Conservation (phyloP, 2,113 vertebrate species). For the Phodopus roborovskii region DNA sequence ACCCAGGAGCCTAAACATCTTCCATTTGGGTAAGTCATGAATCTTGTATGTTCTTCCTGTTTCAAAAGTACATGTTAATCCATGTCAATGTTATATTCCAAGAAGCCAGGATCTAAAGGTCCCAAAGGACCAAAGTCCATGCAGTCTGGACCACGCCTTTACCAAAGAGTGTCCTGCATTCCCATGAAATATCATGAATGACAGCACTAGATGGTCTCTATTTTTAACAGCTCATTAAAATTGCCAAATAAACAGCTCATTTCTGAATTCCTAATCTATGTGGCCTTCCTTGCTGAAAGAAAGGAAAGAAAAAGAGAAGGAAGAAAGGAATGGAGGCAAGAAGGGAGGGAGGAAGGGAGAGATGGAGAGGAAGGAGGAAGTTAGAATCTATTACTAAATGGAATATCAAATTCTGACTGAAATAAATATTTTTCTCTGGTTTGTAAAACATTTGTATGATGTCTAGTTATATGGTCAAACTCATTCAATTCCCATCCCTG, state of each 20-base stretch:
- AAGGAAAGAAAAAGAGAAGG: too few relatives aligned
- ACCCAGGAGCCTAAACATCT: neutral
- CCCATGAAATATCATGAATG: neutral
- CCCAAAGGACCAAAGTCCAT: neutral
- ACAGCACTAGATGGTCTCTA: neutral
- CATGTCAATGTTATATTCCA: neutral
- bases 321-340: too few relatives aligned
- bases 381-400: neutral
- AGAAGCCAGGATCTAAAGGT: neutral
- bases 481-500: neutral
- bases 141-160: neutral
- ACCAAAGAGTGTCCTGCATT: neutral
- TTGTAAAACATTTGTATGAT: slow-evolving; percentile 4
- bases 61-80: neutral
- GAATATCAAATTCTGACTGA: slow-evolving; percentile 45
- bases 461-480: neutral
- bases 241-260: neutral
- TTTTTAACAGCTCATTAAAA: slow-evolving; percentile 29
- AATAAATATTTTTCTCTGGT: neutral
- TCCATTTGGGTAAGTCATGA: neutral
- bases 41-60: neutral
- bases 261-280: slow-evolving; percentile 32
- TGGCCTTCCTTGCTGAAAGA: neutral
- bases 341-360: neutral
- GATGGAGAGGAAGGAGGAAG: neutral